phyloP scores from a whole-genome alignment of 2,888 invertebrate species.

The Coelogynopora nodosa region DNA sequence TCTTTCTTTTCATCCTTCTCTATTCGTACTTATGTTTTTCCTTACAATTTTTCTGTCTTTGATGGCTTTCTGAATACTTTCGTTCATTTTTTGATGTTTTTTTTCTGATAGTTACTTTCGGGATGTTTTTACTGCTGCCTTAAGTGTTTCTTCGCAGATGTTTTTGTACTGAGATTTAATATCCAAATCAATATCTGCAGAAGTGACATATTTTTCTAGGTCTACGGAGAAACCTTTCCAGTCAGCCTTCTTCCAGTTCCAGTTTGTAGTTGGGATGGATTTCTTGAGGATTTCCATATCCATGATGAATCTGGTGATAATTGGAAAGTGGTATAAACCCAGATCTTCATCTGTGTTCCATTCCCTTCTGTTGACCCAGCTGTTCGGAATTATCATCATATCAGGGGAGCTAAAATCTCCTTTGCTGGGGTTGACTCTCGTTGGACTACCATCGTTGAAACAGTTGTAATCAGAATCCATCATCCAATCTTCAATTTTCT shows the following conservation, averaged over 20 bases:
- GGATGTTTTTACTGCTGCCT: background rate
- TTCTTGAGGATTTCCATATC: background rate
- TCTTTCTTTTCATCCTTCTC: background rate
- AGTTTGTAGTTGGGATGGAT: background rate
- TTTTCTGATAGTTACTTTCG: background rate
- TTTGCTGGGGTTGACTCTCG: background rate
- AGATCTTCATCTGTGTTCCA: background rate
- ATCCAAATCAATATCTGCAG: background rate
- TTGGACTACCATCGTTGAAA: background rate
- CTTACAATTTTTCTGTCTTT: background rate
- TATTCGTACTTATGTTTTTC: constrained; percentile 15
- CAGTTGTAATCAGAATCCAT: too few relatives aligned
- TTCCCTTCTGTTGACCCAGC: background rate
- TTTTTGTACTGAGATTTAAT: background rate
- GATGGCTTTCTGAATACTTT: background rate
- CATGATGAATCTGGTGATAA: background rate
- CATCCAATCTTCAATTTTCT: too few relatives aligned
- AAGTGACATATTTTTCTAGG: background rate
- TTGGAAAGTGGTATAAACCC: background rate
- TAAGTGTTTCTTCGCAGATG: background rate
- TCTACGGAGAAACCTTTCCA: background rate
- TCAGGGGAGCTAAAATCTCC: background rate
- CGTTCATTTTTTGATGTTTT: background rate
- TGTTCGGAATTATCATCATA: background rate
- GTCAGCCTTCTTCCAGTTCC: background rate